Base-by-base conservation (phyloP, 2,797 vertebrate species). In the Acrocephalus scirpaceus region DNA sequence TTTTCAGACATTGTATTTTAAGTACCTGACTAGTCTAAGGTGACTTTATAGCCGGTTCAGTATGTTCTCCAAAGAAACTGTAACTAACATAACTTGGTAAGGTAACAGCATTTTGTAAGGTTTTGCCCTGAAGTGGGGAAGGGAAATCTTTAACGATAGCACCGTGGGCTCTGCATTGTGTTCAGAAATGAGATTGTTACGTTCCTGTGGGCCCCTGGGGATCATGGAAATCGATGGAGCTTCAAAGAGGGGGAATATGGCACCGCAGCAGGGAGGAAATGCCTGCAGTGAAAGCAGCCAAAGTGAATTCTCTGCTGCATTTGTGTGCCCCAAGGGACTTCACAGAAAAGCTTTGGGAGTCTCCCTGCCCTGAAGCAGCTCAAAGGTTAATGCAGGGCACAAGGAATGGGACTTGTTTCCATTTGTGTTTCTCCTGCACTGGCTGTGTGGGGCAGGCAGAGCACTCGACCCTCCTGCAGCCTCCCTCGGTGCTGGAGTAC, bases 391-490 rank as follows among this genome's bases (percentile, higher is more conserved):
- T 16, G 23, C 45, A 38, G 48, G 45, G 29, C 34, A 7, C 30
- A 8, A 40, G 50, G 51, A 42, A 7, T 15, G 61, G 61, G 26
- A 12, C 12, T 72, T 1, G 1, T 18, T 45, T 15, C 65, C 26
- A 1, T 16, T 57, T 0, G 0, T 0, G 0, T 40, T 80, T 56
- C 38, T 67, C 23, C 62, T 5, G 34, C 26, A 0, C 44, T 83
- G 75, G 29, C 91, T 71, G 36, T 3, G 3, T 26, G 21, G n/a
- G 6, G 36, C 5, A 69, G 64, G 60, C 5, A 13, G 64, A 64
- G 71, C 58, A 4, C 61, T 60, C 1, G 0, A 23, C 60, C 71
- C 13, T 56, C 20, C 62, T 81, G 16, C 17, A 20, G 60, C 45
- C 7, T 16, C 56, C 67, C 62, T 50, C 2, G 0, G 25, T 44